Evolutionary conservation across 2,888 invertebrate species (phyloP), one percentile per base, ranked within the genome.

Genomic region (Leucozona laternaria): DNA sequence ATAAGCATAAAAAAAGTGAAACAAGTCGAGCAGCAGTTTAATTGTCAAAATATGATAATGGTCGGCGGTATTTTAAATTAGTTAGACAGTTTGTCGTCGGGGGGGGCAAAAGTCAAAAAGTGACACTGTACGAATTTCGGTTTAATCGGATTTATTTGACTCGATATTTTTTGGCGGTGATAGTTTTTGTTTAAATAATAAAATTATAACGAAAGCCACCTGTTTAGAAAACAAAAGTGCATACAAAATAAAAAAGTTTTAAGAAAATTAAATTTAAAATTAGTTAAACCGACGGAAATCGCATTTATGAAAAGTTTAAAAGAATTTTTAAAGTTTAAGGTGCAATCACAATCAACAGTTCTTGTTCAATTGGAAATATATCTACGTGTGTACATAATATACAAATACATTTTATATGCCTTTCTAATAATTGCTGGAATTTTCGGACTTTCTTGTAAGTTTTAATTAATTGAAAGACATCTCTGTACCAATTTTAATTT

Each of bases 61-160:
- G 13, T 60, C 22, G 60, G 60, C 60, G 60, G 15, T 60, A 3
- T 60, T 40, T 20, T 22, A 15, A 57, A 57, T 57, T 57, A 57
- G 0, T 37, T 22, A 7, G 4, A 17, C 8, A 17, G 34, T 40
- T 37, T 60, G 37, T 34, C 13, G 37, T 34, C 13, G 37, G 15
- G 58, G 37, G 15, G 58, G 20, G 13, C 20, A 37, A 60, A 60
- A 22, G 60, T 40, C 60, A 40, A 17, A 40, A 15, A 40, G 60
- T 34, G 37, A 60, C 37, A 60, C 4, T 40, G 22, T 4, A 37
- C 57, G 31, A 17, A 34, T 57, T 57, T 57, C 57, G 57, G 34
- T 17, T 57, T 13, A 20, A 57, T 57, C 17, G 17, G 6, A 34
- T 57, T 57, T 57, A 17, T 34, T 17, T 57, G 17, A 57, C 2